These are phyloP conservation scores for Onychostoma macrolepis DNA, from an alignment of 2,113 vertebrate species.

Conservation along the genomic window DNA sequence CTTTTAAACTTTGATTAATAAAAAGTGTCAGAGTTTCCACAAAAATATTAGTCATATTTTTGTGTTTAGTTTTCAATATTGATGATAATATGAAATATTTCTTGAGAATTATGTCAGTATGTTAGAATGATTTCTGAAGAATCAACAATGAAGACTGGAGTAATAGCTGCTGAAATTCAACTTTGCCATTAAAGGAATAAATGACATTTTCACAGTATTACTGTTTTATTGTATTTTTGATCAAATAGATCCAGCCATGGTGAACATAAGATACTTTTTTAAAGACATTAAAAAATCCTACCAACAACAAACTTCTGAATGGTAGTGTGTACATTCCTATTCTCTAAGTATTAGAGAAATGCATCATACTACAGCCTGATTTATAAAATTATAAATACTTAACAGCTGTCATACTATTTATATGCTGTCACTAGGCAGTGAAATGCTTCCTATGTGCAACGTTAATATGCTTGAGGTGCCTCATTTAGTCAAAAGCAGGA, in stretches of 20 bases:
- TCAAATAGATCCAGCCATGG: neutral
- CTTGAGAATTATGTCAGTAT: neutral
- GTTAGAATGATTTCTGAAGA: neutral
- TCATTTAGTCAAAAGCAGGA: constrained; percentile 51
- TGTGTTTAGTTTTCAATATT: neutral
- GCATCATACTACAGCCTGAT: no score
- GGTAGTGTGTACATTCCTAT: neutral
- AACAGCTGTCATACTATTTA: neutral
- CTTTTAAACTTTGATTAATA: neutral
- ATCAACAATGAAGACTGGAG: neutral
- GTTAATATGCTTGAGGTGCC: neutral
- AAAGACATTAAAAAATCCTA: neutral
- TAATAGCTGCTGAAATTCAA: neutral
- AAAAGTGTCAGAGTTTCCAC: neutral
- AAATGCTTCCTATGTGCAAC: neutral
- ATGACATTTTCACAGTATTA: neutral
- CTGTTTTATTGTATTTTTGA: neutral
- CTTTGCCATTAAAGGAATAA: neutral
- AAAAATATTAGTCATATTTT: neutral
- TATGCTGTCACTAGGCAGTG: neutral
- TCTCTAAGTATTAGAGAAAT: neutral
- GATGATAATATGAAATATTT: neutral
- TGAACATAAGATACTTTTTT: neutral
- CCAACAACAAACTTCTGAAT: neutral
- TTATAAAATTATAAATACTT: neutral